Base-by-base conservation (phyloP, 2,888 invertebrate genomes). In the Nasonia oneida region DNA sequence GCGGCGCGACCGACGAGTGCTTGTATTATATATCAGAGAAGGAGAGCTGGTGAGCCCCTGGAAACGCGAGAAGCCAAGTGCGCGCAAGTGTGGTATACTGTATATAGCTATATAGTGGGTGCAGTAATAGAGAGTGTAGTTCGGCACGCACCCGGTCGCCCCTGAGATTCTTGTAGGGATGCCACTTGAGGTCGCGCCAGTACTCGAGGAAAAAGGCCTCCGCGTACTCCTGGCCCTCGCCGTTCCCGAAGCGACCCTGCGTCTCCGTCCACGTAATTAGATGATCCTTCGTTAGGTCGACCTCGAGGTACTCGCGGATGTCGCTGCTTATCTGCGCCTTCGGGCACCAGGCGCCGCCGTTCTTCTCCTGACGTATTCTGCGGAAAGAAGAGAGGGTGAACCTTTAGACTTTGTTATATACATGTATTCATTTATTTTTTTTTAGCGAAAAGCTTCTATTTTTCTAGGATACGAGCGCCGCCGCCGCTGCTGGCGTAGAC, bases 321-420 rank as follows among this genome's bases (percentile, higher is more conserved):
- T 95, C 95, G 81, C 96, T 95, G 89, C 96, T 95, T 89, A 98
- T 97, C 91, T 96, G 96, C 0, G 96, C 96, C 91, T 96, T 96
- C 12, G 98, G 98, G 93, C 98, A 98, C 98, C 98, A 98, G 0
- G 98, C 98, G 0, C 98, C 98, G 0, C 98, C 98, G 88, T 97
- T 97, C 89, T 96, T 96, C 92, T 98, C 98, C 80, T 96, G 96
- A 12, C 97, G 95, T 89, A 98, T 96, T 93, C 98, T 86, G 33
- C 12, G 23, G 14, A 6, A 42, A 37, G 37, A 18, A n/a, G 39
- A n/a, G 39, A 14, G 73, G 10, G 18, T 18, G 29, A 64, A n/a
- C 8, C 8, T 42, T 42, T 6, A 42, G 42, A 42, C 42, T 42
- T 6, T 47, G 10, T 42, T 42, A 6, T 42, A 42, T 42, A 42